A percentile compares a stretch with the other conserved stretches of the same genome.
phyloP scores from a whole-genome alignment of 2,113 vertebrate genomes.

The Gorsachius goisagi region DNA sequence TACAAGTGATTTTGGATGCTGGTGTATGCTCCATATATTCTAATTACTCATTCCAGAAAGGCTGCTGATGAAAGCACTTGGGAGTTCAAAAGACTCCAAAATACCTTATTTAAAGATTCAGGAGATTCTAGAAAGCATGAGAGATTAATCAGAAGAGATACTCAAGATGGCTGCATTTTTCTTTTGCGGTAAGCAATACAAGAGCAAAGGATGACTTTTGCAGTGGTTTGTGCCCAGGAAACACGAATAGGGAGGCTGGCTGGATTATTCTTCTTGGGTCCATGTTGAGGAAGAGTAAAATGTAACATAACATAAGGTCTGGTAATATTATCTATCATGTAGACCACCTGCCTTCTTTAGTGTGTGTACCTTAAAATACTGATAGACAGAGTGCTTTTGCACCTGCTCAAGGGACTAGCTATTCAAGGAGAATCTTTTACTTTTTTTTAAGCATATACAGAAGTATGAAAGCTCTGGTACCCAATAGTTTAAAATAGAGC shows the following conservation, averaged over 20 bases:
- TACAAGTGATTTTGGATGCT: not conserved
- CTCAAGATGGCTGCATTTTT: not conserved
- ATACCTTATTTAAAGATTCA: not conserved
- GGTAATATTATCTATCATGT: not conserved
- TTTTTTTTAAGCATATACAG: not conserved
- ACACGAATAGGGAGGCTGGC: not conserved
- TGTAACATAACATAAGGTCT: not conserved
- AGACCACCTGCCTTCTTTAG: not conserved
- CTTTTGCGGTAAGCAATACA: not conserved
- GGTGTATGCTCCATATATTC: not conserved
- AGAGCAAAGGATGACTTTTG: not conserved
- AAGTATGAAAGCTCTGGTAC: not conserved
- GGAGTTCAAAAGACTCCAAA: not conserved
- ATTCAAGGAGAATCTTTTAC: not conserved
- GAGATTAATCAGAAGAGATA: not conserved
- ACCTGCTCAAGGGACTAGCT: not conserved
- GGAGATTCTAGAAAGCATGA: not conserved
- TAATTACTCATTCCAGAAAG: not conserved
- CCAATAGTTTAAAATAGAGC: not conserved
- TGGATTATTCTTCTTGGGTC: not conserved
- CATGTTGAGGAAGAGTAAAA: not conserved
- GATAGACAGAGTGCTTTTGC: not conserved
- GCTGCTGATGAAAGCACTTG: not conserved
- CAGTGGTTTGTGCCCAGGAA: not conserved
- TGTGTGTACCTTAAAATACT: not conserved